Evolutionary conservation across 2,113 vertebrate species (phyloP).

Genomic region (Proteles cristata): DNA sequence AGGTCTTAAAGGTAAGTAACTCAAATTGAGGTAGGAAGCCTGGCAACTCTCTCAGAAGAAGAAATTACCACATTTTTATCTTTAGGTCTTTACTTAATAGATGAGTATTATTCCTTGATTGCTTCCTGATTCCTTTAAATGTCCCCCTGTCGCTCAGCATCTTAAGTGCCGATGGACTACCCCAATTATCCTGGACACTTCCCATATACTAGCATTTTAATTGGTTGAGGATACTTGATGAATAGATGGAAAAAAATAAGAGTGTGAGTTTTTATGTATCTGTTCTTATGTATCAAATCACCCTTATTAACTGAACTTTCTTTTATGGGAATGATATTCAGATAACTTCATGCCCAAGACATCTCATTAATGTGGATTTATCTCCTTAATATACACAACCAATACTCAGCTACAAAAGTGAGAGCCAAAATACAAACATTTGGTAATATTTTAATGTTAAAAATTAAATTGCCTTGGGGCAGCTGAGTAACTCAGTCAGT

Average conservation of each 20-base stretch:
- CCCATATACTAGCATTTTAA: not conserved
- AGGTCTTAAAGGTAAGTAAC: not conserved
- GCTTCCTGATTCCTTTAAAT: not conserved
- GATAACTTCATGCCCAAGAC: not conserved
- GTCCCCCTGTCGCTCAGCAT: not conserved
- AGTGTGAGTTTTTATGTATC: not conserved
- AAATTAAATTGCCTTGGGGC: not conserved
- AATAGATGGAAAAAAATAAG: not conserved
- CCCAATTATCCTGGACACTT: not conserved
- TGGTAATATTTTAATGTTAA: conserved; percentile 36
- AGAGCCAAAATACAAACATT: conserved; percentile 4
- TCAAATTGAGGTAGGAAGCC: not conserved
- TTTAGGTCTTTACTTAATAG: not conserved
- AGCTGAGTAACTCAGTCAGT: too few relatives aligned
- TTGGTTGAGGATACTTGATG: not conserved
- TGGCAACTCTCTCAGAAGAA: conserved; percentile 16
- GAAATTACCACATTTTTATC: not conserved
- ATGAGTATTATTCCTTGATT: not conserved
- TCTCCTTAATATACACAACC: not conserved
- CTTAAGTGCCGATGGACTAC: not conserved
- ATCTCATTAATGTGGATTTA: not conserved
- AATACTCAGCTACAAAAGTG: not conserved
- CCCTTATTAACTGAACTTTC: not conserved
- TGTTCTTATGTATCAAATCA: not conserved
- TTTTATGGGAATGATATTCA: not conserved